Percentiles rank a stretch among this genome's conserved stretches.
Conservation (phyloP, 2,113 vertebrate genomes). For the Charadrius vociferus region DNA sequence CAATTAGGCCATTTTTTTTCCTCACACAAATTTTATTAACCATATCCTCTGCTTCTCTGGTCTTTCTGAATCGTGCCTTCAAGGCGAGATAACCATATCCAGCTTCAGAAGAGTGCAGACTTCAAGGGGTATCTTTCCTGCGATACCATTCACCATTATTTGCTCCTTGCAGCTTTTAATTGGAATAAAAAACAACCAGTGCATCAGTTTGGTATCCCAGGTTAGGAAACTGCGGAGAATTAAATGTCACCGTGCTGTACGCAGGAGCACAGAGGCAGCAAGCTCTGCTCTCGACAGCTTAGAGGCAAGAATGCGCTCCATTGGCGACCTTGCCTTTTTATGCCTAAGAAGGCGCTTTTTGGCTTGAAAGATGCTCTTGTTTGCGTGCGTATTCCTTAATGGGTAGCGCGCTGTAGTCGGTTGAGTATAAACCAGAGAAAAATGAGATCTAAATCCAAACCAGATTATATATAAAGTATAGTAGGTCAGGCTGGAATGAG, state of each 20-base stretch:
- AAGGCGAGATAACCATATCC: background rate
- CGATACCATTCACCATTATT: background rate
- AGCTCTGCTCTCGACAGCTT: background rate
- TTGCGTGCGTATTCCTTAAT: rapidly evolving
- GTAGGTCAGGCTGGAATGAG: background rate
- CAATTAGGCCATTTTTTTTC: background rate
- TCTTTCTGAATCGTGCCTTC: background rate
- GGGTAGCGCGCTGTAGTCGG: rapidly evolving
- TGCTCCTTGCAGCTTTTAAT: background rate
- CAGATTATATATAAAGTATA: background rate
- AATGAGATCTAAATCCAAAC: background rate
- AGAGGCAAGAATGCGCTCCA: rapidly evolving
- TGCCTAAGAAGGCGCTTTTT: background rate
- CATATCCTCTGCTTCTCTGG: background rate
- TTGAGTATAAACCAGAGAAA: background rate
- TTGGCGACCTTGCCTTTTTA: background rate
- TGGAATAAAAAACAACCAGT: background rate
- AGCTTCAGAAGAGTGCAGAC: background rate
- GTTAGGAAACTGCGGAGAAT: background rate
- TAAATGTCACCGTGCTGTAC: background rate
- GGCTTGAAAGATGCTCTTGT: background rate
- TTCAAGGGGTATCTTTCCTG: background rate
- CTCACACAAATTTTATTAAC: background rate
- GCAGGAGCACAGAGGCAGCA: background rate
- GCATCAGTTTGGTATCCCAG: background rate